Evolutionary conservation across 2,888 invertebrate genomes (phyloP).

Genomic region (Ophion costatus): DNA sequence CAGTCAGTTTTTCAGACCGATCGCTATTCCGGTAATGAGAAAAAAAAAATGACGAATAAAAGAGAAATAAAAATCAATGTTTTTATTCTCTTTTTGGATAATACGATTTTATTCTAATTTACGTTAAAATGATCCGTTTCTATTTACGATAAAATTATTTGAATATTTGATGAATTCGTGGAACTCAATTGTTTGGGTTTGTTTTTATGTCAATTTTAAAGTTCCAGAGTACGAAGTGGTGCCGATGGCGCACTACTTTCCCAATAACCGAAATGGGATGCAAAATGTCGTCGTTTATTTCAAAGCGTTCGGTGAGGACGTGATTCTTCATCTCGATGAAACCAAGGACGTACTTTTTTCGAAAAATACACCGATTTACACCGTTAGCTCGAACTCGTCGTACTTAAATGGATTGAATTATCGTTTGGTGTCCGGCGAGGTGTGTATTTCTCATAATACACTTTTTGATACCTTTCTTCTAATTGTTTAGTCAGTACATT

Average conservation of each 20-base stretch:
- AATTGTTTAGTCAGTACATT: too few species aligned
- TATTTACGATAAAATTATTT: neutral
- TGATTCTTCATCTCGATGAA: conserved; percentile 60
- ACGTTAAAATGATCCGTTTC: too few species aligned
- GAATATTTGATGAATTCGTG: neutral
- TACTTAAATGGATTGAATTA: conserved; percentile 54
- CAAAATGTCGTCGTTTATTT: conserved; percentile 52
- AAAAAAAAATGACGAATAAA: neutral
- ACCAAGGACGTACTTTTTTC: conserved; percentile 58
- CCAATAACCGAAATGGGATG: conserved; percentile 24
- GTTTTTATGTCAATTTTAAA: conserved; percentile 5
- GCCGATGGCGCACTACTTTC: conserved; percentile 49
- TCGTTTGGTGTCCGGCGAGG: conserved; percentile 3
- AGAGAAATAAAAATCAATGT: too few species aligned
- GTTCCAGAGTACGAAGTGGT: conserved; percentile 66
- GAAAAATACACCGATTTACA: conserved; percentile 64
- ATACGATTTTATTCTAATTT: too few species aligned
- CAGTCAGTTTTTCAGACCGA: conserved; percentile 92
- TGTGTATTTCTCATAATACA: conserved; percentile 9
- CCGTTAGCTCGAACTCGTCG: conserved; percentile 56
- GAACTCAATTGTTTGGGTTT: neutral
- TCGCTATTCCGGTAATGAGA: conserved; percentile 69
- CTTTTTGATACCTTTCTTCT: too few species aligned
- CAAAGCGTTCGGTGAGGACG: conserved; percentile 60
- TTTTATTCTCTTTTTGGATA: too few species aligned